Evolutionary conservation across 2,888 invertebrate species (phyloP), one percentile per base, ranked within the genome.

Genomic region (Drosophila prolongata): DNA sequence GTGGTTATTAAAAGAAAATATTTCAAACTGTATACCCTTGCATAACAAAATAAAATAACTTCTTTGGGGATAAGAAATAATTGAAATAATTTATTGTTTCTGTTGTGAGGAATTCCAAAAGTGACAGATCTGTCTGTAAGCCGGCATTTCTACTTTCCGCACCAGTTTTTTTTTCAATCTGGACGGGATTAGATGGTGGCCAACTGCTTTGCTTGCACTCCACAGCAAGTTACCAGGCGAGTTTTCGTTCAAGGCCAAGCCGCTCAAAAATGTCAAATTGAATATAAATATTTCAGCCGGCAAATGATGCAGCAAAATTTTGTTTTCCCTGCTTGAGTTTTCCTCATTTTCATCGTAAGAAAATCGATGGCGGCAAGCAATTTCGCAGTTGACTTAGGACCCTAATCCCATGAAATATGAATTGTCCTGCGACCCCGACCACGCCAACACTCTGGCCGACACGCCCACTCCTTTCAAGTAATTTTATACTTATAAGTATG

Each of bases 341-440:
- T 42, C 42, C 55, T 57, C 47, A 68, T 43, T 70, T 78, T 70
- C 68, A 74, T 53, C 53, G 59, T 8, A 74, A 67, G 76, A 67
- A 80, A 82, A 79, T 80, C 80, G 71, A 57, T 69, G 60, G 68
- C 52, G 14, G 70, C 47, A 70, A 68, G 65, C 80, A 80, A 80
- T 80, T 83, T 83, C 60, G 57, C 78, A 79, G 86, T 84, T 86
- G 86, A 86, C 84, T 83, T 86, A 76, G 86, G 84, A 78, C 67
- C 62, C 19, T 73, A 79, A 80, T 79, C 50, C 75, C 59, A 75
- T 76, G 65, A 71, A 83, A 86, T 79, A 86, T 80, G 70, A 83
- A 79, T 79, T 56, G 44, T 62, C 47, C 58, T 13, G 13, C 34
- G 47, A 19, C 70, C 56, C 55, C 58, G 56, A 35, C 55, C 42